These are phyloP conservation scores for Lepisosteus osseus DNA, from an alignment of 2,113 vertebrate genomes.

Conservation along the genomic window DNA sequence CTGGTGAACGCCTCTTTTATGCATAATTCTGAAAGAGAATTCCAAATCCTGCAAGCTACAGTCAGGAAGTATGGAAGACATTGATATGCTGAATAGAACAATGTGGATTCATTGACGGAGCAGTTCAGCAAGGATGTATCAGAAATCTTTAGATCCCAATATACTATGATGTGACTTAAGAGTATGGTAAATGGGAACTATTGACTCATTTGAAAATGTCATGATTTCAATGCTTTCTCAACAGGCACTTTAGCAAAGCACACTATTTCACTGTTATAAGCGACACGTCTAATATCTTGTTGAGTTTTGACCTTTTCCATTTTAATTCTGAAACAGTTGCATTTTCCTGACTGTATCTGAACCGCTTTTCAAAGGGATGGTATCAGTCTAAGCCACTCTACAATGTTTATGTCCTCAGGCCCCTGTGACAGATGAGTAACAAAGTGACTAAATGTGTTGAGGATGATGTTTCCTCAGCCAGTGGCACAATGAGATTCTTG, in stretches of 20 bases:
- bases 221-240: slow-evolving; percentile 64
- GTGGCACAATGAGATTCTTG: too few relatives aligned
- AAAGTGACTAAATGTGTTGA: too few relatives aligned
- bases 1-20: neutral
- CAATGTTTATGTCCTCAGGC: slow-evolving; percentile 38
- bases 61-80: neutral
- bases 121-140: neutral
- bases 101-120: neutral
- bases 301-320: slow-evolving; percentile 60
- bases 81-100: neutral
- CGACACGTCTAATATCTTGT: slow-evolving; percentile 53
- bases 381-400: slow-evolving; percentile 63
- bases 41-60: neutral
- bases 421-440: slow-evolving; percentile 38
- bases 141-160: slow-evolving; percentile 20
- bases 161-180: slow-evolving; percentile 16
- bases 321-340: slow-evolving; percentile 33
- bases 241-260: slow-evolving; percentile 51
- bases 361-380: slow-evolving; percentile 56
- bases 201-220: slow-evolving; percentile 68
- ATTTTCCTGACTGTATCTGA: slow-evolving; percentile 53
- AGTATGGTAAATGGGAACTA: slow-evolving; percentile 41
- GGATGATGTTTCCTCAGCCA: too few relatives aligned
- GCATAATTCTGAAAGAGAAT: neutral
- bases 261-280: slow-evolving; percentile 44